These are phyloP conservation scores for Micromesistius poutassou DNA, from an alignment of 2,797 vertebrate genomes.

Conservation along the genomic window DNA sequence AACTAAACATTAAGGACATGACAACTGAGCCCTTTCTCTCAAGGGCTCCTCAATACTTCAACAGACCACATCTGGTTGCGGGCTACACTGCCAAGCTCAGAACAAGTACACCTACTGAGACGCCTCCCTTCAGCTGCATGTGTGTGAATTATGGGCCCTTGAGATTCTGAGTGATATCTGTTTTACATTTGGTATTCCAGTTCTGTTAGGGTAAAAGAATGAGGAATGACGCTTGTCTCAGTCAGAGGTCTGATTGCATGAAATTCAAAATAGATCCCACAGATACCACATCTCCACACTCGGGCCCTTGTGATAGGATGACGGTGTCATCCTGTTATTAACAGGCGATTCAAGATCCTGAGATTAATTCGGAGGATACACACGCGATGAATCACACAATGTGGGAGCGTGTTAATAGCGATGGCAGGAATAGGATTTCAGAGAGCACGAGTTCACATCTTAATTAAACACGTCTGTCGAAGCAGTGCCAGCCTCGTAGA, in stretches of 20 bases:
- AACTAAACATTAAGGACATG: neutral
- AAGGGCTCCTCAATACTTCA: neutral
- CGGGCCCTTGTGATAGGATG: neutral
- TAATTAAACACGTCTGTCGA: neutral
- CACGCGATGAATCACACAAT: neutral
- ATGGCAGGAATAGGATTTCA: neutral
- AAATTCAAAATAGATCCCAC: neutral
- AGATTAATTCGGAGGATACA: neutral
- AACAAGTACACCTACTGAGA: conserved; percentile 1
- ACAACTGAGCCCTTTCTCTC: neutral
- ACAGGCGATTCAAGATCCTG: neutral
- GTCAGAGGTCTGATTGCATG: neutral
- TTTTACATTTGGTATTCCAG: neutral
- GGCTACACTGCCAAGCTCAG: neutral
- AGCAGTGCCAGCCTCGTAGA: neutral
- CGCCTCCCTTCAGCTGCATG: neutral
- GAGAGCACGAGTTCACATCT: neutral
- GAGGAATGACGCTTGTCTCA: neutral
- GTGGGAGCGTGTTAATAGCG: neutral
- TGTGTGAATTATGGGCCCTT: conserved; percentile 1
- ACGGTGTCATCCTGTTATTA: neutral
- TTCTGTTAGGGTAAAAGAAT: neutral
- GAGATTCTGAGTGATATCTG: neutral
- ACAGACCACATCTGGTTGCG: neutral
- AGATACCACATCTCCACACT: neutral